Conservation (phyloP, 1,140 invertebrate species). For the Drosophila oshimai region DNA sequence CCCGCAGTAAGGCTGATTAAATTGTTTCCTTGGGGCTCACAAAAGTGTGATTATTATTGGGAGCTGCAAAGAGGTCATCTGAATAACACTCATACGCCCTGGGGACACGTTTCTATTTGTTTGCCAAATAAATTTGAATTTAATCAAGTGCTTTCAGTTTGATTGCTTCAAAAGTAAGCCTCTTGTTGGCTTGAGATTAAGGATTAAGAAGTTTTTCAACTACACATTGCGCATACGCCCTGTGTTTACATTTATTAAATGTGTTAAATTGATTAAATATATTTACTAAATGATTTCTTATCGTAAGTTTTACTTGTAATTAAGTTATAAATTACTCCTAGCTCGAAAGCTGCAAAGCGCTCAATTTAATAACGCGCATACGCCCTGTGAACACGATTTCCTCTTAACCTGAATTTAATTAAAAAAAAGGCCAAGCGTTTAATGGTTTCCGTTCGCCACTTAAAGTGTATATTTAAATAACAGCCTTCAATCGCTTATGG, state of each 20-base stretch:
- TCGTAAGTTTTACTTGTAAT: constrained; percentile 5
- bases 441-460: constrained; percentile 2
- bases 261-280: neutral
- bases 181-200: neutral
- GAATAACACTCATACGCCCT: constrained; percentile 4
- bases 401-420: constrained; percentile 56
- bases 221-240: neutral
- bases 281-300: neutral
- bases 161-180: constrained; percentile 6
- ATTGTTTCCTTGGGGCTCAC: neutral
- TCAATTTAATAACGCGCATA: constrained; percentile 64
- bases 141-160: constrained; percentile 8
- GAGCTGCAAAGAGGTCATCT: neutral
- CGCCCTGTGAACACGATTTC: constrained; percentile 33
- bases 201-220: neutral
- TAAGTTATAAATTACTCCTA: neutral
- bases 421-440: constrained; percentile 18
- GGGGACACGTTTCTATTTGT: constrained; percentile 2
- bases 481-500: constrained; percentile 8
- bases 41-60: neutral
- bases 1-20: neutral
- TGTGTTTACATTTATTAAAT: neutral
- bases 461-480: constrained; percentile 24
- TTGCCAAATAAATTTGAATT: neutral
- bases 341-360: constrained; percentile 18